Evolutionary conservation across 2,113 vertebrate species (phyloP).

Genomic region (Callospermophilus lateralis): DNA sequence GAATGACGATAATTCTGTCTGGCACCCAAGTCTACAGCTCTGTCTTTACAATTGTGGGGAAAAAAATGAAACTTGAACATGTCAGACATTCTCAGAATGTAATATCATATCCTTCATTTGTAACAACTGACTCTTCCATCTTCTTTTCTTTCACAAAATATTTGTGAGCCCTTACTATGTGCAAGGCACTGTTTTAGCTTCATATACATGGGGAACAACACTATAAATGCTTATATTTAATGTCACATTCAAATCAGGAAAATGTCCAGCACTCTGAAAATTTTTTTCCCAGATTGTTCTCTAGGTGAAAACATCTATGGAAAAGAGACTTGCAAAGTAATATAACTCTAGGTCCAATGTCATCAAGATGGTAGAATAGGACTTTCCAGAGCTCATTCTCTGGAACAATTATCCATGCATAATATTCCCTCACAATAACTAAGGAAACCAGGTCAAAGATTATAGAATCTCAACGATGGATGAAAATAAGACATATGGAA

Average conservation of each 20-base stretch:
- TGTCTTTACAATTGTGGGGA: not conserved
- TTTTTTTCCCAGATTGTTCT: not conserved
- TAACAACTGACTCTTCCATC: not conserved
- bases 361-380: not conserved
- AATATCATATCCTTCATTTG: not conserved
- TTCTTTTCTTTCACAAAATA: not conserved
- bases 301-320: not conserved
- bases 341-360: not conserved
- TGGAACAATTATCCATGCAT: not conserved
- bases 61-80: not conserved
- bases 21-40: not conserved
- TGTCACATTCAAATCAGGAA: not conserved
- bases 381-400: not conserved
- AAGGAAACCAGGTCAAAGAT: not conserved
- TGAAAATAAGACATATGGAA: not conserved
- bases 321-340: not conserved
- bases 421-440: not conserved
- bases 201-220: not conserved
- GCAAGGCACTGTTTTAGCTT: not conserved
- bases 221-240: not conserved
- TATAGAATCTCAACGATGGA: not conserved
- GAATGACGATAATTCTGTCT: constrained; percentile 53
- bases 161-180: not conserved
- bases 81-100: not conserved
- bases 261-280: not conserved